A percentile compares a stretch with the other conserved stretches of the same genome.
These are phyloP conservation scores for Eulemur coronatus DNA, from an alignment of 2,797 vertebrate genomes.

Conservation along the genomic window DNA sequence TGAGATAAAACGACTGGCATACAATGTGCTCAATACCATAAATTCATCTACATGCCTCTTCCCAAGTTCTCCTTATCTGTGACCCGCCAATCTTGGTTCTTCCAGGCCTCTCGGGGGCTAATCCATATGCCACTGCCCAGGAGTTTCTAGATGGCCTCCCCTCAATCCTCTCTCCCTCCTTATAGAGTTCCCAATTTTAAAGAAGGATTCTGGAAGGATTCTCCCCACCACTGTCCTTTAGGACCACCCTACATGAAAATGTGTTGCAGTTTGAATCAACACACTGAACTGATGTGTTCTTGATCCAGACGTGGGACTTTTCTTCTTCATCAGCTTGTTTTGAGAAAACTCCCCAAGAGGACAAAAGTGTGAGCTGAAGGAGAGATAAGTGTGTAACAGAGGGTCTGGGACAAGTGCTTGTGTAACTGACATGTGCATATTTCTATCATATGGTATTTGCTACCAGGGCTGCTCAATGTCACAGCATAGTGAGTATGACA, in stretches of 20 bases:
- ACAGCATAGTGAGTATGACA: not conserved
- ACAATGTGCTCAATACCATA: not conserved
- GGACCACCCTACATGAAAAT: fast-evolving
- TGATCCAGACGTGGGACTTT: not conserved
- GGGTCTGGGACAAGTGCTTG: not conserved
- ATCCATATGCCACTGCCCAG: not conserved
- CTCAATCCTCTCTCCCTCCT: not conserved
- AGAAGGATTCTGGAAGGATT: not conserved
- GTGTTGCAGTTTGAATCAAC: not conserved
- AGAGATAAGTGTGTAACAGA: not conserved
- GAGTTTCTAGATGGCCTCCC: not conserved
- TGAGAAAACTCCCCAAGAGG: not conserved
- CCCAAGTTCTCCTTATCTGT: not conserved
- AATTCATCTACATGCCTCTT: not conserved
- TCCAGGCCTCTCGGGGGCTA: not conserved
- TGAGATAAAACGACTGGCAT: not conserved
- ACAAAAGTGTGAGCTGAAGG: not conserved
- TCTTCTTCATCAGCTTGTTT: not conserved
- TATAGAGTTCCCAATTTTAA: not conserved
- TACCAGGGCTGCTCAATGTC: not conserved
- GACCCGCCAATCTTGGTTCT: not conserved
- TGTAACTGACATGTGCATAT: not conserved
- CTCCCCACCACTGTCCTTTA: not conserved
- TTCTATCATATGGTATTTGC: not conserved
- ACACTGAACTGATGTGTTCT: not conserved